A percentile compares a stretch with the other conserved stretches of the same genome.
Evolutionary conservation across 1,140 invertebrate genomes (phyloP).

Genomic region (Gryllus bimaculatus): DNA sequence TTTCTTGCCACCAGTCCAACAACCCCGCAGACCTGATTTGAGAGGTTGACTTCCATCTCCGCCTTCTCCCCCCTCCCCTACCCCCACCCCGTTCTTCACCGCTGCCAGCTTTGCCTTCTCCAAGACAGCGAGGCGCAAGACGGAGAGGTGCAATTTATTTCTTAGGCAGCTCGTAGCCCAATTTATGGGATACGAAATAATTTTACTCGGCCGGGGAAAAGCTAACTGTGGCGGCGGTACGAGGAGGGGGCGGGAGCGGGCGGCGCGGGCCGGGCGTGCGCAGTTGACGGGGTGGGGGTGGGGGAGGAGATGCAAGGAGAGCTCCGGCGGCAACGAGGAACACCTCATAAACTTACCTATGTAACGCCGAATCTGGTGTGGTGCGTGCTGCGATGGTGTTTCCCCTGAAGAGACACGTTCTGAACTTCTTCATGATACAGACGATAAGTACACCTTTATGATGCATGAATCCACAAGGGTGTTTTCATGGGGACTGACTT

Average conservation of each 20-base stretch:
- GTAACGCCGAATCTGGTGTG: too few species aligned
- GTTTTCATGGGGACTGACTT: too few species aligned
- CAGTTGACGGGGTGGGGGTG: background rate
- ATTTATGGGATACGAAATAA: slow-evolving; percentile 5
- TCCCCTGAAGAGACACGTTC: too few species aligned
- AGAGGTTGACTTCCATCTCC: background rate
- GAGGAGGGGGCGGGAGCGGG: background rate
- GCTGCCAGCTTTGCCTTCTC: background rate
- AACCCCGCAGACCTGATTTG: too few species aligned
- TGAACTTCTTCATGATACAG: too few species aligned
- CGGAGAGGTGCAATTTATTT: slow-evolving; percentile 4
- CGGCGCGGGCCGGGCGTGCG: background rate
- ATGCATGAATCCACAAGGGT: too few species aligned
- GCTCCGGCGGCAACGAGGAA: too few species aligned
- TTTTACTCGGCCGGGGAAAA: background rate
- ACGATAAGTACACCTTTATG: too few species aligned
- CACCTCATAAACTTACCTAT: too few species aligned
- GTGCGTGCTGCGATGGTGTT: too few species aligned
- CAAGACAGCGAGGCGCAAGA: background rate
- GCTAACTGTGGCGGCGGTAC: background rate
- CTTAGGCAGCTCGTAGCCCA: background rate
- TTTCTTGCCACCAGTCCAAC: too few species aligned
- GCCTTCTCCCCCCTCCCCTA: background rate
- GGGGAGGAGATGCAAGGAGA: too few species aligned
- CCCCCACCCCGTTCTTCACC: background rate